These are phyloP conservation scores for Argyresthia goedartella DNA, from an alignment of 2,888 invertebrate species.

Conservation along the genomic window DNA sequence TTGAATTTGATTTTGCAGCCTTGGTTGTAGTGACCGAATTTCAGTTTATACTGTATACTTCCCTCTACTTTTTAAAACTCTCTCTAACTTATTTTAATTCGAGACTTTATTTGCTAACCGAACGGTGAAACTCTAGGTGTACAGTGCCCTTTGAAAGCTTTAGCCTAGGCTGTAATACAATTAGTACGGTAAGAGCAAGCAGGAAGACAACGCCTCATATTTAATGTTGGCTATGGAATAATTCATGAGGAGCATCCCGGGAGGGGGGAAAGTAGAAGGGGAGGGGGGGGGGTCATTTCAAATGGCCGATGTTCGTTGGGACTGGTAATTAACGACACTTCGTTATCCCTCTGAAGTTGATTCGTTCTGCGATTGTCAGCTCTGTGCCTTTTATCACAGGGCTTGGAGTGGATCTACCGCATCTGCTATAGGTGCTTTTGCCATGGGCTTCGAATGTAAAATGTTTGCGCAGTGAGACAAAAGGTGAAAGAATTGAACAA, in stretches of 20 bases:
- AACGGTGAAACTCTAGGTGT: too few relatives aligned
- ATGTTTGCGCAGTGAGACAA: background rate
- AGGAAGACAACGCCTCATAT: conserved; percentile 16
- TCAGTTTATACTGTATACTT: too few relatives aligned
- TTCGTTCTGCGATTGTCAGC: background rate
- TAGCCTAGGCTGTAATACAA: too few relatives aligned
- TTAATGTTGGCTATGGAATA: conserved; percentile 23
- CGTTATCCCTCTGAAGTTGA: background rate
- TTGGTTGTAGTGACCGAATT: too few relatives aligned
- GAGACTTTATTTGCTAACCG: too few relatives aligned
- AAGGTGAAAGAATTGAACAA: too few relatives aligned
- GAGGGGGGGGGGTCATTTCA: too few relatives aligned
- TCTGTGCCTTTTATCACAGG: background rate
- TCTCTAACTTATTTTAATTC: too few relatives aligned
- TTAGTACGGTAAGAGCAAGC: conserved; percentile 5
- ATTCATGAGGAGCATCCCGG: conserved; percentile 23
- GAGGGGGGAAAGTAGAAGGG: background rate
- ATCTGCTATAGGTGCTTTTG: too few relatives aligned
- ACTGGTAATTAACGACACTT: conserved; percentile 9
- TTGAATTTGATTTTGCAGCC: too few relatives aligned
- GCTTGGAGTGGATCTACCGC: background rate
- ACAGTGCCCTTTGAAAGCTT: background rate
- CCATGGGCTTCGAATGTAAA: background rate
- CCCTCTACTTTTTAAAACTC: too few relatives aligned
- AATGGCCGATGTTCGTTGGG: conserved; percentile 14